Conservation (phyloP, 2,113 vertebrate genomes). For the Protomyctophum bolini region DNA sequence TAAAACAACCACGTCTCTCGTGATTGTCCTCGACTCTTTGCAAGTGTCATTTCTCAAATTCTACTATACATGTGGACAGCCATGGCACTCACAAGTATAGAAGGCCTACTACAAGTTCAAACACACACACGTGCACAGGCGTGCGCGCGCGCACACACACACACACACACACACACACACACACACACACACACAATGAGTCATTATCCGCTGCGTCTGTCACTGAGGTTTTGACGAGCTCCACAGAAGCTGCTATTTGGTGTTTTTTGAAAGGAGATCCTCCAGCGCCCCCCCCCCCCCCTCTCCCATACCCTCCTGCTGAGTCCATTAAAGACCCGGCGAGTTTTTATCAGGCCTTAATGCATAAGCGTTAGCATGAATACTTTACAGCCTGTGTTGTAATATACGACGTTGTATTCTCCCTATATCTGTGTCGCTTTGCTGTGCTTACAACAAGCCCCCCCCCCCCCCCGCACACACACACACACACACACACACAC, state of each 20-base stretch:
- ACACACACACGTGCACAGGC: slow-evolving; percentile 26
- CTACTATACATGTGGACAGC: too few species aligned
- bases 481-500: too few species aligned
- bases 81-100: too few species aligned
- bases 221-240: slow-evolving; percentile 53
- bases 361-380: slow-evolving; percentile 59
- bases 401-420: slow-evolving; percentile 30
- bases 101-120: too few species aligned
- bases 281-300: slow-evolving; percentile 26
- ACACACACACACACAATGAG: slow-evolving; percentile 15
- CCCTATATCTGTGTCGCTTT: slow-evolving; percentile 60
- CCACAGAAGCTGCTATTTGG: slow-evolving; percentile 45
- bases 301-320: slow-evolving; percentile 27
- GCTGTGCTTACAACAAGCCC: slow-evolving; percentile 54
- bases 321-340: slow-evolving; percentile 67
- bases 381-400: slow-evolving; percentile 43
- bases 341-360: slow-evolving; percentile 71
- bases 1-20: too few species aligned
- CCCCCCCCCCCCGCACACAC: slow-evolving; percentile 10
- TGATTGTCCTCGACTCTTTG: too few species aligned
- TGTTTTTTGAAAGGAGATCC: slow-evolving; percentile 53
- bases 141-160: slow-evolving; percentile 1
- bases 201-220: slow-evolving; percentile 48
- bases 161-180: slow-evolving; percentile 15
- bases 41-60: too few species aligned